Percentiles rank a stretch among this genome's conserved stretches.
These are phyloP conservation scores for Urophycis tenuis DNA, from an alignment of 2,797 vertebrate genomes.

Conservation along the genomic window DNA sequence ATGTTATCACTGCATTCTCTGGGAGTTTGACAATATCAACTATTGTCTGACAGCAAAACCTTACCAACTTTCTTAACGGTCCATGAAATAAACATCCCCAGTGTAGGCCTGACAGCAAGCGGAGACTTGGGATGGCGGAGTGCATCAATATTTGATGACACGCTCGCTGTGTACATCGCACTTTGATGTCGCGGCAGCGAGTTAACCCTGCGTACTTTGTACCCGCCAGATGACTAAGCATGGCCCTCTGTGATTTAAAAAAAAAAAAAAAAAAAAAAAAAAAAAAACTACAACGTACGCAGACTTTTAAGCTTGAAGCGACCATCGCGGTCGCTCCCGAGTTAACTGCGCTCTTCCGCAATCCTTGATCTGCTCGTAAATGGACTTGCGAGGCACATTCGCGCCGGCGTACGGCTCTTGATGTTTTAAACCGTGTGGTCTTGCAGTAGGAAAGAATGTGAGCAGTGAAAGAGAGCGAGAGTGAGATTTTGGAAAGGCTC, in stretches of 20 bases:
- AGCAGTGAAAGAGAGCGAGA: not conserved
- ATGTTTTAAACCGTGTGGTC: not conserved
- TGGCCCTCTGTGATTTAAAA: not conserved
- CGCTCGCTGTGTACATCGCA: not conserved
- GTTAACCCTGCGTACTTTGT: not conserved
- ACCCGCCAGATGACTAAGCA: not conserved
- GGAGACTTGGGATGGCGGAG: not conserved
- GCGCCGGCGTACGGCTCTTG: not conserved
- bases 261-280: no score
- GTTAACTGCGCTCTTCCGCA: no score
- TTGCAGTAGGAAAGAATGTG: not conserved
- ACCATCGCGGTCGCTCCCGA: not conserved
- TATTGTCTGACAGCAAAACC: slow-evolving; percentile 1
- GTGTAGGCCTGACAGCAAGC: not conserved
- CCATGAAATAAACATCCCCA: not conserved
- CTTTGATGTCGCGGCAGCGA: not conserved
- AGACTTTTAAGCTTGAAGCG: not conserved
- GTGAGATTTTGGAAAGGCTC: not conserved
- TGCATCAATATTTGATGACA: not conserved
- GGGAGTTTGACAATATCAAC: not conserved
- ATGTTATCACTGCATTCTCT: not conserved
- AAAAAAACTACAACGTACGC: not conserved
- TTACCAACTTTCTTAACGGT: not conserved
- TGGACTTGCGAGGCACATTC: not conserved
- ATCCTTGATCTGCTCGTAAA: not conserved